These are phyloP conservation scores for Stichodactyla mertensii DNA, from an alignment of 64 coral and sea anemone genomes.

Conservation along the genomic window DNA sequence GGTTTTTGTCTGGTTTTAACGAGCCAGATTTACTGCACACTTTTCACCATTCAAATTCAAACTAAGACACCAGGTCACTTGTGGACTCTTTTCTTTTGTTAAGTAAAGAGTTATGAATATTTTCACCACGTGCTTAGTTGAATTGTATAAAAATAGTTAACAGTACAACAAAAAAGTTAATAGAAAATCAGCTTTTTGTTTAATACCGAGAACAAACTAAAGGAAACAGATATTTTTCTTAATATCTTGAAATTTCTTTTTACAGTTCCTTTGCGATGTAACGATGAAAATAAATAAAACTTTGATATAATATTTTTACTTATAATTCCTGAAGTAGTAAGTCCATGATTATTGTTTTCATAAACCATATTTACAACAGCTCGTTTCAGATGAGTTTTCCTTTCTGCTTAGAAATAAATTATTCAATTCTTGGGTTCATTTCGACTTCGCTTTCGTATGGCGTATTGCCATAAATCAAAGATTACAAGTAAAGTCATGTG, in stretches of 20 bases:
- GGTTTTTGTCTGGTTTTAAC: background rate
- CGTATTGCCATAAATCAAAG: background rate
- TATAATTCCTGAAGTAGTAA: background rate
- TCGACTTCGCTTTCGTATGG: background rate
- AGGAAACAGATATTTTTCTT: background rate
- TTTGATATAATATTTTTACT: background rate
- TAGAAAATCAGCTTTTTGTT: too few relatives aligned
- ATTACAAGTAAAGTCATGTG: background rate
- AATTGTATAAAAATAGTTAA: background rate
- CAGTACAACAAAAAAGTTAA: background rate
- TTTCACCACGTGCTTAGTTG: constrained; percentile 1
- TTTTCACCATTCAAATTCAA: background rate
- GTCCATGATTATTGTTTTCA: background rate
- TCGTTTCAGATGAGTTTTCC: background rate
- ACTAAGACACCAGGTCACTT: background rate
- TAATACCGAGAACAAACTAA: too few relatives aligned
- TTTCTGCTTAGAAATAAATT: constrained; percentile 31
- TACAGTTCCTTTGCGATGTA: background rate
- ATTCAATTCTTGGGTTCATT: constrained; percentile 6
- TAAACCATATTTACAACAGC: background rate
- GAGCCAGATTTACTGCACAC: background rate
- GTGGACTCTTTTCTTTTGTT: background rate
- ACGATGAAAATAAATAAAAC: background rate
- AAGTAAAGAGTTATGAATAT: constrained; percentile 11
- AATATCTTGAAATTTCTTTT: background rate